These are phyloP conservation scores for Lepilemur ruficaudatus DNA, from an alignment of 2,797 vertebrate genomes.

Conservation along the genomic window DNA sequence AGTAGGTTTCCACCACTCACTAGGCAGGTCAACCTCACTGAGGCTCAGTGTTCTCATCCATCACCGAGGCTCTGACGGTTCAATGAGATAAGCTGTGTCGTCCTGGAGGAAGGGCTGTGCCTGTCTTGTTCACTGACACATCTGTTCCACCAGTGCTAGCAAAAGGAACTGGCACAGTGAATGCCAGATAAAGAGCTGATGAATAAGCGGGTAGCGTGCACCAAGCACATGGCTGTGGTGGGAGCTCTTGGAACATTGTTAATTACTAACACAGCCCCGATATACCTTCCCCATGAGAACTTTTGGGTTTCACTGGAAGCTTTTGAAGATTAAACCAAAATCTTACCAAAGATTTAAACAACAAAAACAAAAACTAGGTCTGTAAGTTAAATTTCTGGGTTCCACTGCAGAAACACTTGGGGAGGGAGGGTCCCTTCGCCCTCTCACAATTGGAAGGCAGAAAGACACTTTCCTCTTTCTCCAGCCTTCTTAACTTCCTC, in stretches of 20 bases:
- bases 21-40: not conserved
- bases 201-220: not conserved
- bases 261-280: not conserved
- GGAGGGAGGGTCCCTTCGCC: not conserved
- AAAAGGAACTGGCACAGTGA: not conserved
- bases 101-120: not conserved
- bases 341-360: not conserved
- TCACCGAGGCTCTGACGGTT: not conserved
- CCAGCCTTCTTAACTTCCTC: not conserved
- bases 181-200: not conserved
- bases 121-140: not conserved
- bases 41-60: not conserved
- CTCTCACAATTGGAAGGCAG: constrained; percentile 18
- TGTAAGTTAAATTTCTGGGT: not conserved
- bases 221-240: not conserved
- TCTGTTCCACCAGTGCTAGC: not conserved
- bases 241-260: not conserved
- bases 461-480: constrained; percentile 19
- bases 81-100: not conserved
- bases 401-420: not conserved
- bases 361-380: not conserved
- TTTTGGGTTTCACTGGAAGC: not conserved
- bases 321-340: constrained; percentile 30
- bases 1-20: not conserved
- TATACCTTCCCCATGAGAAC: not conserved